Base-by-base conservation (phyloP, 2,113 vertebrate species). In the Ranitomeya imitator region DNA sequence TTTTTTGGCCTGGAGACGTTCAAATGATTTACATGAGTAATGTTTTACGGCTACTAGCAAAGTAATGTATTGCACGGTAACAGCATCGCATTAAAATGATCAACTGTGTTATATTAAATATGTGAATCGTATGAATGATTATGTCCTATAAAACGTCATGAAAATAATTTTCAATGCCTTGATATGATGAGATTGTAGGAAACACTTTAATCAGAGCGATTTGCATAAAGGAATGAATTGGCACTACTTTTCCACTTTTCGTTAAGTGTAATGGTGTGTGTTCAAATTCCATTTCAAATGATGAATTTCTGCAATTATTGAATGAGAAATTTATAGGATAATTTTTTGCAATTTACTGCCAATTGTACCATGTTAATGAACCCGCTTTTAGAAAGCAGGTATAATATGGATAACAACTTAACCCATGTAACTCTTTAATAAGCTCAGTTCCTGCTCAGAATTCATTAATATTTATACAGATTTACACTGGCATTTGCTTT, bases 211-310 rank as follows among this genome's bases (percentile, higher is more conserved):
- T 87, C 65, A 61, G 55, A 73, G 67, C 21, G 61, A 88, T 88
- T 88, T 52, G 79, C 79, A 88, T 83, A 83, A 52, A 61, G 54
- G 45, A 88, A 88, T 76, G 77, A 81, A 81, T 73, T 73, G 78
- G 57, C 78, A 65, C 51, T 67, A 65, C 76, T 86, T 67, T 69
- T 79, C 76, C 77, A 69, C 82, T 87, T 87, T 81, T 26, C n/a
- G 78, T 69, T 80, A 87, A 87, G 86, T 81, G 63, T 79, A 87
- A 73, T 87, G 86, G 86, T 69, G 86, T 87, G 78, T 87, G 86
- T 81, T 87, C 54, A 87, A 87, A 87, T 87, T 81, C 78, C 63
- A 80, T 67, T 87, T 81, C 81, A 80, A 80, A 81, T 87, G 86
- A 87, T 87, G 57, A 87, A 87, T 87, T 87, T 54, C 51, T 73